Evolutionary conservation across 1,140 invertebrate genomes (phyloP), one percentile per base, ranked within the genome.

Genomic region (Streblospio benedicti): DNA sequence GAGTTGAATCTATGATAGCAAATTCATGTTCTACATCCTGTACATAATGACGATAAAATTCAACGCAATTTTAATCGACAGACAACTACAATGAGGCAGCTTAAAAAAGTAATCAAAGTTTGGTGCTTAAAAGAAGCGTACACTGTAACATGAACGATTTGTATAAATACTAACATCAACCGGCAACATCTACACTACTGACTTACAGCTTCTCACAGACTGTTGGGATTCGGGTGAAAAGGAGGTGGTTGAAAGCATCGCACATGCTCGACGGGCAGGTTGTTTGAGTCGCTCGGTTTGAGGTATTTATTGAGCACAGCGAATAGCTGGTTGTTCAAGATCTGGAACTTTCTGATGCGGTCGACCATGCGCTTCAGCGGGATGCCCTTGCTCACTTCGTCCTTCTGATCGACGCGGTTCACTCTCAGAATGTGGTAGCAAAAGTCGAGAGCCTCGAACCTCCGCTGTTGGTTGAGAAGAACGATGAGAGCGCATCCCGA

Each of bases 401-500:
- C 92, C 77, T 97, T 97, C 62, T 91, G 90, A 79, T 99, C 95
- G 0, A 97, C 92, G 38, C 93, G 81, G 79, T 99, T 95, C 0
- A 99, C 93, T 66, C 92, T 80, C 27, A 98, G 83, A 70, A 99
- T 92, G 74, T 99, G 96, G 80, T 99, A 99, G 78, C 93, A 96
- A 80, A 99, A 98, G 79, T 99, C 97, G 28, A 99, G 83, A 12
- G 94, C 93, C 75, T 99, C 96, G 80, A 99, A 99, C 55, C 95
- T 81, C 61, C 92, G 80, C 80, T 99, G 93, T 74, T 99, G 96
- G 0, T 91, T 91, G 43, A 99, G 80, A 20, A 99, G 80, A n/a
- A 93, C 87, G 59, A 99, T 93, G 82, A 99, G 92, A n/a, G 92
- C 87, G 78, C 94, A 97, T 0, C 94, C 96, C 30, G 95, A 95